Evolutionary conservation across 2,113 vertebrate species (phyloP).

Genomic region (Arizona elegans): DNA sequence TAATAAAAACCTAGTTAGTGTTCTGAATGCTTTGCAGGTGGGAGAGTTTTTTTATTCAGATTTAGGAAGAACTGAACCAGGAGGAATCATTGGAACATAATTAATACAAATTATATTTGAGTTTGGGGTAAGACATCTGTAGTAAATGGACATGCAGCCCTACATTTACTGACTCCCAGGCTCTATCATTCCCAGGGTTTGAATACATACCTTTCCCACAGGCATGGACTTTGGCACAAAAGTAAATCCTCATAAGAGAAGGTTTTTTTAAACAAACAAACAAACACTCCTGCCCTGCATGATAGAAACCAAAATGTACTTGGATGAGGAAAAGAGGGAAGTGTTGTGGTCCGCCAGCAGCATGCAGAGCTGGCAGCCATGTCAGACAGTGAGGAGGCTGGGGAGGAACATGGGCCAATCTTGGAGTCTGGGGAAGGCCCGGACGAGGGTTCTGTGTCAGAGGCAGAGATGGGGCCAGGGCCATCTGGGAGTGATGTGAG

Average conservation of each 20-base stretch:
- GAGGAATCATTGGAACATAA: not conserved
- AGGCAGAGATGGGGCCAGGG: no score
- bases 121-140: not conserved
- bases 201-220: not conserved
- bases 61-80: not conserved
- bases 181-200: not conserved
- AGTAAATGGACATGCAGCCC: not conserved
- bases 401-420: no score
- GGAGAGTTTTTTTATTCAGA: not conserved
- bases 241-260: not conserved
- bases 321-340: not conserved
- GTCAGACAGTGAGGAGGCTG: no score
- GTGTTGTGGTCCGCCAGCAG: not conserved
- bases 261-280: not conserved
- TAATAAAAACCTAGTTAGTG: not conserved
- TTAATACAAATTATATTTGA: not conserved
- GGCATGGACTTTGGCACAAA: not conserved
- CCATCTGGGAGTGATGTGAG: no score
- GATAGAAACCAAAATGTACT: not conserved
- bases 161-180: not conserved
- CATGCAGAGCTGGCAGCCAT: no score
- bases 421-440: no score
- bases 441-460: no score
- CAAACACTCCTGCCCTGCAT: not conserved
- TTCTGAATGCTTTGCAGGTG: not conserved